phyloP scores from a whole-genome alignment of 2,888 invertebrate species.

The Cheilosia soror region DNA sequence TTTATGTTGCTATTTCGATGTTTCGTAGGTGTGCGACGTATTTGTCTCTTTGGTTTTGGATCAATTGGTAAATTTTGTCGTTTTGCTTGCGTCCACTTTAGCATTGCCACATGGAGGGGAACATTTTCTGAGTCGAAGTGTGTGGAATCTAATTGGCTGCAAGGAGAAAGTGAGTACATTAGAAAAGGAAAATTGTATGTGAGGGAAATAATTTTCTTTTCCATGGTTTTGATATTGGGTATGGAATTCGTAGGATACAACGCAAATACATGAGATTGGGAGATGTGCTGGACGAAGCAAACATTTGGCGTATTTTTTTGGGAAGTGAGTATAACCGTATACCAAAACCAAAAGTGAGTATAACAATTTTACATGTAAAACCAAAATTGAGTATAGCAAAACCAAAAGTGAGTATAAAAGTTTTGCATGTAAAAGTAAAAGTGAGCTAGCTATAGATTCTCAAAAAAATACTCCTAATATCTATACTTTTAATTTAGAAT shows the following conservation, averaged over 20 bases:
- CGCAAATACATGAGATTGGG: background rate
- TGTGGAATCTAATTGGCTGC: slow-evolving; percentile 23
- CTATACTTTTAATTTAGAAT: too few species aligned
- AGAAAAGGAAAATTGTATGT: slow-evolving; percentile 34
- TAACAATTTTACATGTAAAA: too few species aligned
- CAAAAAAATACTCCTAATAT: too few species aligned
- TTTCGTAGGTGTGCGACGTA: slow-evolving; percentile 38
- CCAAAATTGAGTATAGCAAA: too few species aligned
- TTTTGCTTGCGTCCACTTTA: slow-evolving; percentile 76
- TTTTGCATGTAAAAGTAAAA: too few species aligned
- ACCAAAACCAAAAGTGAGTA: too few species aligned
- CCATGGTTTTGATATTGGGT: slow-evolving; percentile 12
- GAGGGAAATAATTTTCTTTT: slow-evolving; percentile 35
- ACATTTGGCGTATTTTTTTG: too few species aligned
- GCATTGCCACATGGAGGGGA: slow-evolving; percentile 69
- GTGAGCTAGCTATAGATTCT: too few species aligned
- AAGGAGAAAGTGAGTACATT: slow-evolving; percentile 57
- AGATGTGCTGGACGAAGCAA: background rate
- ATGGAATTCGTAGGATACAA: background rate
- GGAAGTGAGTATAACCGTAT: too few species aligned
- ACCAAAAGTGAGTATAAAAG: too few species aligned
- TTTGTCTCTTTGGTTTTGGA: slow-evolving; percentile 50
- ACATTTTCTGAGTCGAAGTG: slow-evolving; percentile 31
- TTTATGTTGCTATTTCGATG: slow-evolving; percentile 16
- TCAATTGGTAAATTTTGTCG: slow-evolving; percentile 44